These are phyloP conservation scores for Rhinichthys osculus DNA, from an alignment of 2,797 vertebrate species.

Conservation along the genomic window DNA sequence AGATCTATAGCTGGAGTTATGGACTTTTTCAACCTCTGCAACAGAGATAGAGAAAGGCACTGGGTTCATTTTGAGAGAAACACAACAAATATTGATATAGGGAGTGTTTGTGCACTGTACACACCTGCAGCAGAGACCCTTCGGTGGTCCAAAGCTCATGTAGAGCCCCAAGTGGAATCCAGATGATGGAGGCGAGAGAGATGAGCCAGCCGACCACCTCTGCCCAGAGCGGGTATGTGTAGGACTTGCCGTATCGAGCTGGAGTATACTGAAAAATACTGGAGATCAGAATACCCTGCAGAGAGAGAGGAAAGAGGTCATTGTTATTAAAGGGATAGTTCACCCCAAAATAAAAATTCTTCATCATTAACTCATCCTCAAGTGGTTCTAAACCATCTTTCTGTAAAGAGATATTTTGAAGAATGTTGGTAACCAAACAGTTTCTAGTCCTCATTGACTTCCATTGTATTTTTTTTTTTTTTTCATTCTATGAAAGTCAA, in stretches of 20 bases:
- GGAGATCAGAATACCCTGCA: slow-evolving; percentile 74
- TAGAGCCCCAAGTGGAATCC: slow-evolving; percentile 78
- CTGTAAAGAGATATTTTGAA: neutral
- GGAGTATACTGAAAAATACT: slow-evolving; percentile 77
- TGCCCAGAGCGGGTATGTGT: slow-evolving; percentile 78
- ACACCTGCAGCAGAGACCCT: slow-evolving; percentile 76
- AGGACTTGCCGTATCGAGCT: slow-evolving; percentile 72
- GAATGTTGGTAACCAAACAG: neutral
- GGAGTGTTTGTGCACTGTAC: slow-evolving; percentile 4
- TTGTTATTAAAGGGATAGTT: neutral
- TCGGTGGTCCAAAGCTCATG: slow-evolving; percentile 75
- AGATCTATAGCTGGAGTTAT: slow-evolving; percentile 49
- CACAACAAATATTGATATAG: neutral
- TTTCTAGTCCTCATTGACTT: neutral
- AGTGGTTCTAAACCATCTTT: neutral
- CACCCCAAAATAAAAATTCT: neutral
- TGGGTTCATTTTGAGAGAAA: slow-evolving; percentile 9
- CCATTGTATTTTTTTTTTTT: neutral
- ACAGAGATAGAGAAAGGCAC: slow-evolving; percentile 9
- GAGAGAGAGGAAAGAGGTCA: neutral
- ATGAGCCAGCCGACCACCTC: slow-evolving; percentile 76
- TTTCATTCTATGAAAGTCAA: neutral
- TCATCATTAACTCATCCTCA: neutral
- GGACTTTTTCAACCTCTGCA: slow-evolving; percentile 52
- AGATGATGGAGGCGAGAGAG: slow-evolving; percentile 76